These are phyloP conservation scores for Epinotia nisella DNA, from an alignment of 2,888 invertebrate genomes.

Conservation along the genomic window DNA sequence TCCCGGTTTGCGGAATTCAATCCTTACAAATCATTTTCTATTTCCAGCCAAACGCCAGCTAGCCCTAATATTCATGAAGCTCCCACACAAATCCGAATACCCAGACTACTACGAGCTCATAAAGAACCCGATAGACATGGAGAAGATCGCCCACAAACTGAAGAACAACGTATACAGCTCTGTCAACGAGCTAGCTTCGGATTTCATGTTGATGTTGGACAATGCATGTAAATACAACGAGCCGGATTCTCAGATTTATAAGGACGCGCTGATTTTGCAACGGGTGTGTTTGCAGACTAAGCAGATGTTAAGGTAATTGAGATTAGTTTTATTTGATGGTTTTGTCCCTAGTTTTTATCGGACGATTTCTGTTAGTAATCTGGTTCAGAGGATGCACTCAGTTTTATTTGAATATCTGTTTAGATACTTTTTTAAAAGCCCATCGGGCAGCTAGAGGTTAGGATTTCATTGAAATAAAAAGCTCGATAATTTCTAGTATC, in stretches of 20 bases:
- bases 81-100: conserved; percentile 97
- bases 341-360: too few relatives aligned
- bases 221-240: conserved; percentile 99
- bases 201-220: conserved; percentile 96
- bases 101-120: conserved; percentile 99
- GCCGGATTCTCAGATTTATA: conserved; percentile 98
- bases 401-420: too few relatives aligned
- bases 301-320: conserved; percentile 88
- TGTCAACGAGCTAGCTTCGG: conserved; percentile 94
- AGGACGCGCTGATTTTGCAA: conserved; percentile 97
- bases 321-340: too few relatives aligned
- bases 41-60: conserved; percentile 91
- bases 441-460: too few relatives aligned
- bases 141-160: conserved; percentile 94
- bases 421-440: too few relatives aligned
- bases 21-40: too few relatives aligned
- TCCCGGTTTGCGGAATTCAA: too few relatives aligned
- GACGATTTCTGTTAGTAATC: too few relatives aligned
- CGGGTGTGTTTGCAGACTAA: conserved; percentile 96
- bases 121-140: conserved; percentile 98
- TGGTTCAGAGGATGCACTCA: too few relatives aligned
- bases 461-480: too few relatives aligned
- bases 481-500: too few relatives aligned
- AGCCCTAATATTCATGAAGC: conserved; percentile 96
- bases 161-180: conserved; percentile 90